Evolutionary conservation across 2,113 vertebrate species (phyloP), one percentile per base, ranked within the genome.

Genomic region (Alligator mississippiensis): DNA sequence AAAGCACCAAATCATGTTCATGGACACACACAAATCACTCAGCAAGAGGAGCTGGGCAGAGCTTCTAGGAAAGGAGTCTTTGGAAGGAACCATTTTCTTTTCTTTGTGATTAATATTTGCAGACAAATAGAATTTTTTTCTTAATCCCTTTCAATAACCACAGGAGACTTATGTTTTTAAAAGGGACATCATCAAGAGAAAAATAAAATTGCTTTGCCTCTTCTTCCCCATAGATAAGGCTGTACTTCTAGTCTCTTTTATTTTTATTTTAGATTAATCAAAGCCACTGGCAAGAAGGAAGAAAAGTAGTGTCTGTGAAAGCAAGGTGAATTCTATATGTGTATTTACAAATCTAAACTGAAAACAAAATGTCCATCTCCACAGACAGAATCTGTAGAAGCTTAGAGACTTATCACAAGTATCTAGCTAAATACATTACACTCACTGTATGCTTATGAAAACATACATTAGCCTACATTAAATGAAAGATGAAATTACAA

Each of bases 311-410:
- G 25, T 77, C 78, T 66, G 14, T 54, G 63, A 47, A 82, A 18
- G 59, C 77, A 87, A 4, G 2, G 64, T 18, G 58, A 59, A 66
- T 16, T 3, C 30, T 3, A 0, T 11, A 22, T 3, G 0, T 11
- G 22, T 34, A 3, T 70, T 90, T 81, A 28, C 16, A 28, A 75
- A 58, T 91, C 61, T 80, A 74, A 70, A 83, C n/a, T n/a, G 22
- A 79, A 78, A 57, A 85, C 17, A 78, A 13, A 54, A 1, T 75
- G 57, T 15, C 64, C 34, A 3, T 21, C 59, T 54, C 64, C 28
- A 74, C 86, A 70, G 58, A 28, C 5, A 11, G 10, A 4, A 30
- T 17, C 8, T 30, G n/a, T 10, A 18, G 64, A 5, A 18, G 18
- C 30, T 5, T 27, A 66, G 80, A 76, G 57, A 66, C 1, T 14